Evolutionary conservation across 2,113 vertebrate genomes (phyloP), one percentile per base, ranked within the genome.

Genomic region (Sapajus apella): DNA sequence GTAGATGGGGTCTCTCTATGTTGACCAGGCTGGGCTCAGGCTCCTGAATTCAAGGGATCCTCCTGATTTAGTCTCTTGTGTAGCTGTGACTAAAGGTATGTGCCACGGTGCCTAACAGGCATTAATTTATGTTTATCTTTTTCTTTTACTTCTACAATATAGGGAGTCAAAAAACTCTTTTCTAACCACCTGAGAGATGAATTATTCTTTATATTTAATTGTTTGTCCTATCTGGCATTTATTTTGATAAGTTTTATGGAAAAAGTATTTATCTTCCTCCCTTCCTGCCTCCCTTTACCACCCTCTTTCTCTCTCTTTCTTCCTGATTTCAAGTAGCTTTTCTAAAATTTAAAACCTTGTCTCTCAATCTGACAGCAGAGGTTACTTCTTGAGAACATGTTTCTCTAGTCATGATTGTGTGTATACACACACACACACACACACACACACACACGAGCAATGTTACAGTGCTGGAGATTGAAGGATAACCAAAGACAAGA

Each of bases 401-500:
- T 43, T 32, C 25, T 79, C 10, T 23, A 84, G 43, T 37, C 32
- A 40, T 52, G 5, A 43, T 64, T 56, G 27, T 79, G 37, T 12
- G 40, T 2, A 23, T 21, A 20, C 2, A 14, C 10, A 50, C 18
- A 17, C 50, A 50, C 3, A 23, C 27, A 20, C 2, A 14, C 10
- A 50, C 18, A 17, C 50, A 64, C 20, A 64, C 2, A 43, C 6
- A 32, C 2, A 30, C 23, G 1, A 17, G 4, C n/a, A 0, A 4
- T 91, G 23, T 43, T 93, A 40, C 37, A 90, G 32, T 45, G 17
- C 43, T 80, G 25, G 11, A 76, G 12, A 8, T 1, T 64, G n/a
- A 35, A 25, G 35, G 4, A 16, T 35, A 76, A 56, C 35, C 23
- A 45, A 47, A 93, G 21, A 9, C 35, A 14, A 37, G 61, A 72